Evolutionary conservation across 92 coral and sea anemone genomes (phyloP).

Genomic region (Actinernus sp.): DNA sequence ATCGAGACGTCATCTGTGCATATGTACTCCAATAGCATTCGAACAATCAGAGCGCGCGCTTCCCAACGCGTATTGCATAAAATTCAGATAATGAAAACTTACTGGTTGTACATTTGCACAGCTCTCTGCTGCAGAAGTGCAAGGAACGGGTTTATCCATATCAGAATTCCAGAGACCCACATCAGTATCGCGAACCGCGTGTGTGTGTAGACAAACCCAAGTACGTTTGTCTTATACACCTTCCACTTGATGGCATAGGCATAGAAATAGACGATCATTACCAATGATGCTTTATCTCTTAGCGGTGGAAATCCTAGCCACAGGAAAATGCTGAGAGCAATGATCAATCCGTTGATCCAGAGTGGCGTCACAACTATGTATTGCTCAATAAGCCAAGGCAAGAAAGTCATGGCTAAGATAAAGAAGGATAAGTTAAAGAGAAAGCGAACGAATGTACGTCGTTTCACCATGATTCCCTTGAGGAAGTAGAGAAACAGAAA

Average conservation of each 20-base stretch:
- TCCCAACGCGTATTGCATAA: too few species aligned
- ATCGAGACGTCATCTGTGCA: too few species aligned
- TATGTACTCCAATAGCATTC: too few species aligned
- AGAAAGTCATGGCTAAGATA: conserved; percentile 71
- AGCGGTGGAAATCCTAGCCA: conserved; percentile 88
- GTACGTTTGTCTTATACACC: conserved; percentile 70
- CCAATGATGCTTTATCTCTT: conserved; percentile 74
- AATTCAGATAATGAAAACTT: too few species aligned
- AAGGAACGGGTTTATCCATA: conserved; percentile 72
- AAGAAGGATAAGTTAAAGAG: conserved; percentile 35
- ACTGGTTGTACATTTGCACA: conserved; percentile 69
- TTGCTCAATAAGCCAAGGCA: conserved; percentile 86
- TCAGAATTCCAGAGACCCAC: conserved; percentile 67
- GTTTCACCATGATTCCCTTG: not conserved
- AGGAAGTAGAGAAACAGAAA: conserved; percentile 32
- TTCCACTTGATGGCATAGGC: conserved; percentile 87
- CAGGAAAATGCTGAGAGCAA: conserved; percentile 26
- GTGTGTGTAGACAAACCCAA: conserved; percentile 38
- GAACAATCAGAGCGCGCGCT: too few species aligned
- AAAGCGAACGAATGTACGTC: conserved; percentile 25
- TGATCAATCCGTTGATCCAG: conserved; percentile 24
- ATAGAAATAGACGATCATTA: conserved; percentile 71
- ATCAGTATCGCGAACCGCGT: conserved; percentile 20
- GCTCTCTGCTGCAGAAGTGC: conserved; percentile 65
- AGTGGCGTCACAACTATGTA: conserved; percentile 65